Evolutionary conservation across 1,140 invertebrate species (phyloP), one percentile per base, ranked within the genome.

Genomic region (Hycleus cichorii): DNA sequence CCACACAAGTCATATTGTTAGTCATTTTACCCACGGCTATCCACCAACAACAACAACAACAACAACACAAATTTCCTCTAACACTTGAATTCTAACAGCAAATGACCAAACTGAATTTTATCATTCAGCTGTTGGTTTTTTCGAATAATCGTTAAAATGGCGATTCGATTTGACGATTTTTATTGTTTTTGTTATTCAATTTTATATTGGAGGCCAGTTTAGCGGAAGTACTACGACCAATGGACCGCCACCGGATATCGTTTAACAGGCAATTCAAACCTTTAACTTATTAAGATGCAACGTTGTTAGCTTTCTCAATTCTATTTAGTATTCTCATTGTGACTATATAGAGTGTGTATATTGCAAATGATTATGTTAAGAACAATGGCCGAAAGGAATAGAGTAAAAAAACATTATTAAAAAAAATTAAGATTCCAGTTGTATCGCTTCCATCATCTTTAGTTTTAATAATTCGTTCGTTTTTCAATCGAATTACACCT

Each of bases 201-300:
- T 18, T 18, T 18, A 18, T 18, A 18, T 32, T 32, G 32, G 32
- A 32, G 32, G 32, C 32, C 7, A 32, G 32, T 32, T 32, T 32
- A 7, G 32, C 32, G 32, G 32, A 32, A 32, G 32, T 32, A 32
- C 32, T 32, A 32, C 32, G 32, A 32, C 32, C 32, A 32, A 32
- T 32, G 32, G 32, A 32, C 32, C 32, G 44, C 24, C 52, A 58
- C 56, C 56, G 56, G 56, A 58, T 58, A 46, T 58, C 43, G 45
- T 49, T 57, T 57, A 57, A 46, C 47, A 58, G 38, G 48, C 56
- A 51, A 51, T 58, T 55, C 52, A 55, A 55, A 55, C 44, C 52
- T 55, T 18, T 27, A 47, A 47, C 52, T 55, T 55, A 55, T 55
- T 55, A 55, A 55, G 52, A 55, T 55, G 52, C 52, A 58, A 45